Conservation (phyloP, 2,797 vertebrate genomes). For the Crocodylus rhombifer region DNA sequence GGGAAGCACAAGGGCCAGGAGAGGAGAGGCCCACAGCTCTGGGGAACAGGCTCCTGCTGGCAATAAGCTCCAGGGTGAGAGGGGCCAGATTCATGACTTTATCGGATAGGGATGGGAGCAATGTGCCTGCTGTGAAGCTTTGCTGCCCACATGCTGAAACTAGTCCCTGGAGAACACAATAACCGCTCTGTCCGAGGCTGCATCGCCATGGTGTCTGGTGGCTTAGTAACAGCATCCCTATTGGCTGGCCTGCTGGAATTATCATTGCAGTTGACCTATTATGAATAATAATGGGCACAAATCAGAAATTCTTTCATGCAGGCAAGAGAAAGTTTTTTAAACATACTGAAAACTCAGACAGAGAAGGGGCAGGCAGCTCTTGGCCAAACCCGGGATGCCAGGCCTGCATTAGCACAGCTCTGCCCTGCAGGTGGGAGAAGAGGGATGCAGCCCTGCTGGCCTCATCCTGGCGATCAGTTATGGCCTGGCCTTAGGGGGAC, state of each 20-base stretch:
- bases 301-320: constrained; percentile 45
- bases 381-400: background rate
- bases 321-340: constrained; percentile 43
- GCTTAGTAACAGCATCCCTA: background rate
- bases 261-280: constrained; percentile 74
- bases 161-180: constrained; percentile 62
- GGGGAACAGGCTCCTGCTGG: background rate
- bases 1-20: background rate
- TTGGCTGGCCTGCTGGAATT: constrained; percentile 40
- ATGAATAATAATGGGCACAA: constrained; percentile 72
- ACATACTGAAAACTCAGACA: constrained; percentile 3
- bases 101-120: background rate
- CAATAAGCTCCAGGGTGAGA: no score
- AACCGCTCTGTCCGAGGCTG: constrained; percentile 53
- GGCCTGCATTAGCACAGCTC: background rate
- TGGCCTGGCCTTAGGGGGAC: background rate
- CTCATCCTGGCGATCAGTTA: background rate
- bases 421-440: background rate
- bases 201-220: background rate
- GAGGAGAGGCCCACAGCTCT: background rate
- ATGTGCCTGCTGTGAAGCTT: constrained; percentile 2
- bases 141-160: constrained; percentile 51
- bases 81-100: background rate
- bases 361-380: background rate
- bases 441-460: background rate